Percentiles rank a stretch among this genome's conserved stretches.
Conservation (phyloP, 2,888 invertebrate genomes). For the Stomorhina lunata region DNA sequence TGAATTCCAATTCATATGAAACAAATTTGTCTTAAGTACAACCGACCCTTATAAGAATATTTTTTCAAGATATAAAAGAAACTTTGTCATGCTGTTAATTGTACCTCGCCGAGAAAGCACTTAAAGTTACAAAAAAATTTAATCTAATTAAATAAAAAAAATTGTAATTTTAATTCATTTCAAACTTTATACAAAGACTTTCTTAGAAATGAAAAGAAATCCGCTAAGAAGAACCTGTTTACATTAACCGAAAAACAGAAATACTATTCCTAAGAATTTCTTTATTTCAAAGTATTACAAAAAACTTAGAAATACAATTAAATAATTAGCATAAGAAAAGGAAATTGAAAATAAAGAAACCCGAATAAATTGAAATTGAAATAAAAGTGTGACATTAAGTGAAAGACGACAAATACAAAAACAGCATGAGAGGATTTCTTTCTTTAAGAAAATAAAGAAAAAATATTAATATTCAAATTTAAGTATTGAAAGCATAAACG, state of each 20-base stretch:
- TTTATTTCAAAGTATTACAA: conserved; percentile 11
- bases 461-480: not conserved
- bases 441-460: not conserved
- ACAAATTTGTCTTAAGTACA: too few relatives aligned
- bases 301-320: conserved; percentile 29
- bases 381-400: conserved; percentile 23
- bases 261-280: not conserved
- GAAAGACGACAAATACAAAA: not conserved
- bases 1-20: too few relatives aligned
- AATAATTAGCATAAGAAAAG: conserved; percentile 58
- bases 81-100: conserved; percentile 65
- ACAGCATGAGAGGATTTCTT: not conserved
- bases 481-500: conserved; percentile 23
- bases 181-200: not conserved
- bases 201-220: too few relatives aligned
- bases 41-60: too few relatives aligned
- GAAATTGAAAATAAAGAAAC: conserved; percentile 10
- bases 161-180: conserved; percentile 9
- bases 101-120: conserved; percentile 39
- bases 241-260: not conserved
- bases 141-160: conserved; percentile 59
- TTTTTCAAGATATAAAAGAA: too few relatives aligned
- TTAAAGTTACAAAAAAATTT: conserved; percentile 45
- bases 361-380: not conserved
- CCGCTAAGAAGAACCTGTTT: conserved; percentile 49